Base-by-base conservation (phyloP, 2,888 invertebrate species). In the Hoplodrina ambigua region DNA sequence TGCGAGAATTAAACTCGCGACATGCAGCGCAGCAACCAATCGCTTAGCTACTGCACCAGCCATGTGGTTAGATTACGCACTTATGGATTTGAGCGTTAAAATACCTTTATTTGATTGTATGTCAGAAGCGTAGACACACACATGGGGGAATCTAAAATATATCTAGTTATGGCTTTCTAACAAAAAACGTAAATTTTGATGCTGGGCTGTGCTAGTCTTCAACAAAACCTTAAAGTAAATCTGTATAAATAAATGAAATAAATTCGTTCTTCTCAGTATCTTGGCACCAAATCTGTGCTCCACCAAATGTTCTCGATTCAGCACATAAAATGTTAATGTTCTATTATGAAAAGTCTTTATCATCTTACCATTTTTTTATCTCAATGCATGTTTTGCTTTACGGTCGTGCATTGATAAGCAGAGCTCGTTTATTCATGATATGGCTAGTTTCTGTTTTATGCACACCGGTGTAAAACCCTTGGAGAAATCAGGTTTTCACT, bases 401-500 rank as follows among this genome's bases (percentile, higher is more conserved):
- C 53, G 13, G 20, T 41, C n/a, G 13, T 59, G 49, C 78, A 70
- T 61, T 71, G 78, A 73, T 64, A 60, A 72, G 59, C 41, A 15
- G 15, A 52, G 52, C 44, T 75, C 44, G 15, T 60, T 75, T 64
- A 80, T 69, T 80, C 49, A 77, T 68, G 46, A 20, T 61, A 52
- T 33, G 20, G 67, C 61, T 59, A 62, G 67, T 67, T 79, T 55
- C 46, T 62, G 33, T 62, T 73, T 76, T 61, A 68, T 67, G 64
- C 56, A 80, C 55, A 71, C 54, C 66, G 25, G 63, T 55, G 8
- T 56, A 72, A 30, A 65, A 73, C 58, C 80, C 80, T 73, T 59
- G 52, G 75, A 79, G 80, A 79, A 73, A 68, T 70, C 80, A 64
- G 17, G 44, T 30, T 79, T 78, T 41, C 52, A 57, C 30, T 50